phyloP scores from a whole-genome alignment of 2,888 invertebrate species.

The Philonicus albiceps region DNA sequence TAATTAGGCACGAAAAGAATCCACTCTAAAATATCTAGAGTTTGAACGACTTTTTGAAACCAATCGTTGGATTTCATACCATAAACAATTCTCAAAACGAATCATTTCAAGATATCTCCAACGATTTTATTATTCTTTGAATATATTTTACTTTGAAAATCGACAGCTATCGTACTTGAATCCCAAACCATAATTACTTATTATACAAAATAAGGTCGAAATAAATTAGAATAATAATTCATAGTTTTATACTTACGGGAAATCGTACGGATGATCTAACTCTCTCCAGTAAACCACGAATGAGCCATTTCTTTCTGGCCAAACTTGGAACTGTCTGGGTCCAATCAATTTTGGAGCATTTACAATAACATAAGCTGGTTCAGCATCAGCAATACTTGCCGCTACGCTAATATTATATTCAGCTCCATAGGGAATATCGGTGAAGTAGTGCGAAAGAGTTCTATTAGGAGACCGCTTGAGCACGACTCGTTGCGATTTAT shows the following conservation, averaged over 20 bases:
- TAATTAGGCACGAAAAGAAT: too few relatives aligned
- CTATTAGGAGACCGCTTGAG: constrained; percentile 65
- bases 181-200: too few relatives aligned
- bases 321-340: constrained; percentile 71
- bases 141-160: too few relatives aligned
- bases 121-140: too few relatives aligned
- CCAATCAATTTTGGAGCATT: constrained; percentile 68
- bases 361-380: constrained; percentile 64
- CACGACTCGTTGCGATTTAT: constrained; percentile 64
- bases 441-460: constrained; percentile 66
- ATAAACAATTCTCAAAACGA: too few relatives aligned
- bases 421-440: constrained; percentile 66
- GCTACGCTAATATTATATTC: constrained; percentile 65
- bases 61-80: too few relatives aligned
- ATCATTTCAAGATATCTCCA: too few relatives aligned
- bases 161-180: too few relatives aligned
- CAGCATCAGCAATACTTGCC: constrained; percentile 58
- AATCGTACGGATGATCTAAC: constrained; percentile 51
- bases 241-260: constrained; percentile 51
- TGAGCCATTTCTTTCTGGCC: constrained; percentile 69
- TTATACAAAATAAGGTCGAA: too few relatives aligned
- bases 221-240: background rate
- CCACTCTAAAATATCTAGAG: too few relatives aligned
- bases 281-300: constrained; percentile 74
- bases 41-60: too few relatives aligned